Base-by-base conservation (phyloP, 2,888 invertebrate genomes). In the Liopterus haemorrhoidalis region DNA sequence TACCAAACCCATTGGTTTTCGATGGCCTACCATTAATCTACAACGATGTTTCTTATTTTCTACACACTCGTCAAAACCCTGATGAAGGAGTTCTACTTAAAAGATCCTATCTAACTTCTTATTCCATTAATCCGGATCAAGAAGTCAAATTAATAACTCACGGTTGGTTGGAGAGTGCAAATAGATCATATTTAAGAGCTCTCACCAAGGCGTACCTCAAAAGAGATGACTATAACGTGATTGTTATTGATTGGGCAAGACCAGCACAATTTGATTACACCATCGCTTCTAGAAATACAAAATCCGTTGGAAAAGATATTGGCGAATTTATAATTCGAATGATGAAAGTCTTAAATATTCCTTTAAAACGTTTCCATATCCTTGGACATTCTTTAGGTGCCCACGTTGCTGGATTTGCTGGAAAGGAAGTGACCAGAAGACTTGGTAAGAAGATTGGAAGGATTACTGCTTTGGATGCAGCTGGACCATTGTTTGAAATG, bases 181-280 rank as follows among this genome's bases (percentile, higher is more conserved):
- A 57, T 21, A 57, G 60, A 11, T 50, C 55, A 1, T 67, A 66
- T 62, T 63, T 60, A 42, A 49, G 54, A 45, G 51, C 48, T 2
- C 54, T 71, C 43, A 62, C 64, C 5, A 55, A 58, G 24, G 71
- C 67, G 43, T 74, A 71, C 48, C 54, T 74, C 14, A 54, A 49
- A 5, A 58, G 49, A n/a, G 65, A 58, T 2, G 61, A 71, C 48
- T 67, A 62, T 46, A 76, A 75, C 50, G 61, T 76, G 2, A 65
- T 76, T 18, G 63, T 65, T 6, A 66, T 75, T 1, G 72, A 75
- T 55, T 77, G 76, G 76, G 60, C 59, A 15, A 51, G 52, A 24
- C 56, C 56, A 9, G 61, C 65, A 3, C 54, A 58, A 24, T 52
- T 54, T 12, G 52, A 57, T n/a, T 67, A 67, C 43, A 40, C 57